Conservation (phyloP, 2,113 vertebrate genomes). For the Thalassoma bifasciatum region DNA sequence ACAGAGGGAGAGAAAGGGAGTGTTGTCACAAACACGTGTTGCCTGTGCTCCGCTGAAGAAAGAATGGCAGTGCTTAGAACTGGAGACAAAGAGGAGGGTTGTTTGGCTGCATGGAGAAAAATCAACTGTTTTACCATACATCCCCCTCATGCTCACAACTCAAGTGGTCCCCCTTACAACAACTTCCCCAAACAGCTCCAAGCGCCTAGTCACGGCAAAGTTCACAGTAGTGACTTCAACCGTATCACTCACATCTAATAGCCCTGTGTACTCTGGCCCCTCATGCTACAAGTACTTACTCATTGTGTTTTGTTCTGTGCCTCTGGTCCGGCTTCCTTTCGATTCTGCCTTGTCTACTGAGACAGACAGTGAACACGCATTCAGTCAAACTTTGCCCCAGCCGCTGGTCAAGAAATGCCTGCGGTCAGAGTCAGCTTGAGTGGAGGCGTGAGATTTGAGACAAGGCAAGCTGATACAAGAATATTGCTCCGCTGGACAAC, state of each 20-base stretch:
- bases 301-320: conserved; percentile 69
- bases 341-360: conserved; percentile 50
- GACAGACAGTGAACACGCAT: conserved; percentile 54
- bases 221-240: conserved; percentile 76
- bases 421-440: conserved; percentile 51
- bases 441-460: conserved; percentile 62
- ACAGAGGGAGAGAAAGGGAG: conserved; percentile 43
- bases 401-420: conserved; percentile 66
- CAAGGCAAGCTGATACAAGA: conserved; percentile 62
- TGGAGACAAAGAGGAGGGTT: conserved; percentile 66
- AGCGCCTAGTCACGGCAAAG: conserved; percentile 61
- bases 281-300: conserved; percentile 74
- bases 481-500: conserved; percentile 14
- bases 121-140: conserved; percentile 57
- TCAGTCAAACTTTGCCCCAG: conserved; percentile 61
- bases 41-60: conserved; percentile 56
- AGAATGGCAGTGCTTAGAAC: conserved; percentile 76
- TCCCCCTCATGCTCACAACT: conserved; percentile 36
- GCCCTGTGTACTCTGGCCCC: conserved; percentile 68
- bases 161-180: conserved; percentile 39
- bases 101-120: conserved; percentile 66
- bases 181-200: conserved; percentile 25
- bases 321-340: conserved; percentile 61
- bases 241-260: conserved; percentile 80
- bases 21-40: conserved; percentile 71